Evolutionary conservation across 2,888 invertebrate species (phyloP).

Genomic region (Leptopterna dolabrata): DNA sequence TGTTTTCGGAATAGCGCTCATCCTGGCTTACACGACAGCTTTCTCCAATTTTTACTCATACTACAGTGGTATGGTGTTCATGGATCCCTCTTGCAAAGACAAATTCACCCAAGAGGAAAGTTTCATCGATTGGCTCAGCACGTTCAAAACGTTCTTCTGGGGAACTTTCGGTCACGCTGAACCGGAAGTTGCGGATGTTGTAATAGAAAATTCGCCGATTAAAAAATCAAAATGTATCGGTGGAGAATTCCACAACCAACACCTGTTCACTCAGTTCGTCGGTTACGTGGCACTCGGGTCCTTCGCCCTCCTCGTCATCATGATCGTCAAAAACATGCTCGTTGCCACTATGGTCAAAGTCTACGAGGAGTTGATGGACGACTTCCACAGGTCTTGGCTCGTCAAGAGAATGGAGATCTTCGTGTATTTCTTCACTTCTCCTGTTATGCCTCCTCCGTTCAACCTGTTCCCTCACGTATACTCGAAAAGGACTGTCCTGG

Average conservation of each 20-base stretch:
- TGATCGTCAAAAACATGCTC: conserved; percentile 81
- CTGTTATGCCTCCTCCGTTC: conserved; percentile 78
- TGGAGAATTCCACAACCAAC: conserved; percentile 70
- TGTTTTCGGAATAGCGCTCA: background rate
- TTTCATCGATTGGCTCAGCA: conserved; percentile 59
- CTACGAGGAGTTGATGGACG: conserved; percentile 77
- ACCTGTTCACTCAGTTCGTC: conserved; percentile 74
- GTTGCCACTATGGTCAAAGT: conserved; percentile 85
- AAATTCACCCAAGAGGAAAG: conserved; percentile 70
- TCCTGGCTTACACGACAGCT: background rate
- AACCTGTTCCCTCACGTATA: conserved; percentile 75
- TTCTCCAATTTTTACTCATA: conserved; percentile 72
- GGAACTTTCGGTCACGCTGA: conserved; percentile 77
- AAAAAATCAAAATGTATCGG: background rate
- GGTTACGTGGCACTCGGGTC: conserved; percentile 76
- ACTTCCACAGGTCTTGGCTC: conserved; percentile 77
- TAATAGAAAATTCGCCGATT: conserved; percentile 72
- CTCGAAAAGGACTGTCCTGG: background rate
- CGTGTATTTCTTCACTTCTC: conserved; percentile 78
- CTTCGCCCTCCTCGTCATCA: conserved; percentile 78
- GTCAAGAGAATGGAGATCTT: conserved; percentile 81
- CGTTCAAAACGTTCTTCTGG: conserved; percentile 74
- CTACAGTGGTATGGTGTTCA: conserved; percentile 74
- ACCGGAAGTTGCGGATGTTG: conserved; percentile 74
- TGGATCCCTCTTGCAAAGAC: conserved; percentile 70